A percentile compares a stretch with the other conserved stretches of the same genome.
These are phyloP conservation scores for Brienomyrus brachyistius DNA, from an alignment of 2,113 vertebrate species.

Conservation along the genomic window DNA sequence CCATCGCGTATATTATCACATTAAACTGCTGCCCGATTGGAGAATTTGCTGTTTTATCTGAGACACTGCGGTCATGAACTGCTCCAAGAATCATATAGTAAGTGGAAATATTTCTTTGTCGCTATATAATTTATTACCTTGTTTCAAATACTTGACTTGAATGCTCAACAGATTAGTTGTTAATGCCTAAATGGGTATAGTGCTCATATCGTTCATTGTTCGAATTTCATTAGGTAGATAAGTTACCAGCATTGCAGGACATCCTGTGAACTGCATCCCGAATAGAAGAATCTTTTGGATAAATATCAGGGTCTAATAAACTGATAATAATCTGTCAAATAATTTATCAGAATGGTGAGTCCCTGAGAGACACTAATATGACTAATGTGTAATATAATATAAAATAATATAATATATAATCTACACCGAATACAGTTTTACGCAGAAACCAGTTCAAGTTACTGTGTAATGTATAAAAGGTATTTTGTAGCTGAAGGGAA, in stretches of 20 bases:
- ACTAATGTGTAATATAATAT: not conserved
- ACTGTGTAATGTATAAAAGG: not conserved
- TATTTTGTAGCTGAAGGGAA: not conserved
- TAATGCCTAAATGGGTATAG: not conserved
- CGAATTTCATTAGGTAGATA: not conserved
- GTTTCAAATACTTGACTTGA: not conserved
- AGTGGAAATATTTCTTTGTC: conserved; percentile 32
- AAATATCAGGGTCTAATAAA: not conserved
- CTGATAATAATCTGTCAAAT: not conserved
- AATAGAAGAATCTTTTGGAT: not conserved
- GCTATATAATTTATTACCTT: not conserved
- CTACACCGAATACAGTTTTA: not conserved
- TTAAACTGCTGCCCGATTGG: conserved; percentile 41
- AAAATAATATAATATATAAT: not conserved
- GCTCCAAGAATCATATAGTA: conserved; percentile 54
- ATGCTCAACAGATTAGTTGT: not conserved
- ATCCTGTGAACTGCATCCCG: not conserved
- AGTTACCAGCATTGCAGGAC: not conserved
- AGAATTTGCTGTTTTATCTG: conserved; percentile 37
- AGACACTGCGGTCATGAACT: conserved; percentile 49
- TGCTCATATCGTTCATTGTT: not conserved
- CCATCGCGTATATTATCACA: conserved; percentile 40
- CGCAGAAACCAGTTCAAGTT: not conserved
- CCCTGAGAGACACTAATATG: not conserved
- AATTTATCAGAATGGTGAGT: not conserved